Percentiles rank a stretch among this genome's conserved stretches.
phyloP scores from a whole-genome alignment of 2,888 invertebrate species.

The Drosophila nigricruria region DNA sequence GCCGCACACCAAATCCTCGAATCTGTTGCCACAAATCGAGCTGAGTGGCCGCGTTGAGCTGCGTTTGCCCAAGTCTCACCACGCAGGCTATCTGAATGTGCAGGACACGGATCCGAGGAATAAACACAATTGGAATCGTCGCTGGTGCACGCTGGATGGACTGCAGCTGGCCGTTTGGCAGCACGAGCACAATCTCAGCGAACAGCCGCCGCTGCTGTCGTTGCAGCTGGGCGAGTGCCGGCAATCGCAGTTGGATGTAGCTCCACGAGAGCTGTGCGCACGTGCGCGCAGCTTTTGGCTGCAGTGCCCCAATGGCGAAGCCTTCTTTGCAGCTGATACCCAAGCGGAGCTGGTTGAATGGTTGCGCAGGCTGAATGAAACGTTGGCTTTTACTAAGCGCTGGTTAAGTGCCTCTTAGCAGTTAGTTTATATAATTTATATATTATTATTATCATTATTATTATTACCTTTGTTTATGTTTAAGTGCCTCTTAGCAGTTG shows the following conservation, averaged over 20 bases:
- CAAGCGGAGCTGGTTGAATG: slow-evolving; percentile 85
- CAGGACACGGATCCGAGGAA: slow-evolving; percentile 85
- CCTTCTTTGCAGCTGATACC: slow-evolving; percentile 86
- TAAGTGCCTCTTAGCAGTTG: slow-evolving; percentile 9
- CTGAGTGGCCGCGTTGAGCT: slow-evolving; percentile 77
- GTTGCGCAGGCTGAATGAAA: slow-evolving; percentile 85
- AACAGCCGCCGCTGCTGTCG: slow-evolving; percentile 79
- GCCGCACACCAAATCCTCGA: slow-evolving; percentile 69
- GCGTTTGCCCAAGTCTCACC: slow-evolving; percentile 67
- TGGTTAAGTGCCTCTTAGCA: slow-evolving; percentile 83
- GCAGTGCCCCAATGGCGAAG: slow-evolving; percentile 60
- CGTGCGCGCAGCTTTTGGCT: slow-evolving; percentile 82
- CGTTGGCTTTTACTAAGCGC: slow-evolving; percentile 84
- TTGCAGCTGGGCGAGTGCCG: slow-evolving; percentile 83
- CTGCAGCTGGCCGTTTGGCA: slow-evolving; percentile 86
- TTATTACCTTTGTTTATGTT: slow-evolving; percentile 33
- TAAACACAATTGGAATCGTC: slow-evolving; percentile 86
- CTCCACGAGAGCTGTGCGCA: slow-evolving; percentile 86
- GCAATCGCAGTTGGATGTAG: slow-evolving; percentile 77
- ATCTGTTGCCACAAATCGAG: slow-evolving; percentile 72
- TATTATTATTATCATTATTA: slow-evolving; percentile 35
- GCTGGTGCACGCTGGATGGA: slow-evolving; percentile 86
- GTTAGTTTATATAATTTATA: slow-evolving; percentile 12
- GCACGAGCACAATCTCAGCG: slow-evolving; percentile 85
- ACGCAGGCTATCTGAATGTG: slow-evolving; percentile 86